These are phyloP conservation scores for Nesogale talazaci DNA, from an alignment of 2,113 vertebrate species.

Conservation along the genomic window DNA sequence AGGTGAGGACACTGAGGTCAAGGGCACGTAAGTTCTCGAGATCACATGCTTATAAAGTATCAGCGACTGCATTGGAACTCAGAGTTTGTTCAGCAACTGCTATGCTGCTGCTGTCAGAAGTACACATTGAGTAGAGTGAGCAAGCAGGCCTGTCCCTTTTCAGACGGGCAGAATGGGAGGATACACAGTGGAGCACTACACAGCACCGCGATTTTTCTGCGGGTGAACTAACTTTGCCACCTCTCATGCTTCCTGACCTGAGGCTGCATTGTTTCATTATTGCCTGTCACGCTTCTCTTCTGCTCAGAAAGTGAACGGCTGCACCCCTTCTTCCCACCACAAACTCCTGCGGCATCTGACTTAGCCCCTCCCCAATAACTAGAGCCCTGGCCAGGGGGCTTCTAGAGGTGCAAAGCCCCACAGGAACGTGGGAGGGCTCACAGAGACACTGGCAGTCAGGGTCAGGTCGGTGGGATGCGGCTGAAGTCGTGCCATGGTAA, in stretches of 20 bases:
- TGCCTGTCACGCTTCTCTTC: constrained; percentile 11
- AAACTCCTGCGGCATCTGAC: neutral
- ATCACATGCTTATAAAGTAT: neutral
- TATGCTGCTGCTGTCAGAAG: neutral
- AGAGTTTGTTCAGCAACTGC: neutral
- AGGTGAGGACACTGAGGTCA: neutral
- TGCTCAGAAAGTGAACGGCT: neutral
- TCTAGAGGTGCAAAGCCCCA: neutral
- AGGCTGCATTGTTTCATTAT: neutral
- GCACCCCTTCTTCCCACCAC: neutral
- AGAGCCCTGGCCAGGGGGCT: neutral
- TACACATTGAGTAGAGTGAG: neutral
- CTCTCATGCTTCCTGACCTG: neutral
- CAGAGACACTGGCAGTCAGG: neutral
- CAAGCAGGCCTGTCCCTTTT: neutral
- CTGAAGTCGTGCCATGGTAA: neutral
- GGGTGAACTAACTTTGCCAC: neutral
- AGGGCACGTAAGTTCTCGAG: neutral
- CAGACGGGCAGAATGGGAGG: too few relatives aligned
- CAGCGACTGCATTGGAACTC: neutral
- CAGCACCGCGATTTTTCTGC: neutral
- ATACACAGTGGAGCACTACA: neutral
- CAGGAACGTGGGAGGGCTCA: neutral
- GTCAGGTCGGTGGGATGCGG: neutral
- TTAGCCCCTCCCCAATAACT: neutral